Conservation (phyloP, 53 echinoderm and acorn worm genomes). For the Echinometra lucunter region DNA sequence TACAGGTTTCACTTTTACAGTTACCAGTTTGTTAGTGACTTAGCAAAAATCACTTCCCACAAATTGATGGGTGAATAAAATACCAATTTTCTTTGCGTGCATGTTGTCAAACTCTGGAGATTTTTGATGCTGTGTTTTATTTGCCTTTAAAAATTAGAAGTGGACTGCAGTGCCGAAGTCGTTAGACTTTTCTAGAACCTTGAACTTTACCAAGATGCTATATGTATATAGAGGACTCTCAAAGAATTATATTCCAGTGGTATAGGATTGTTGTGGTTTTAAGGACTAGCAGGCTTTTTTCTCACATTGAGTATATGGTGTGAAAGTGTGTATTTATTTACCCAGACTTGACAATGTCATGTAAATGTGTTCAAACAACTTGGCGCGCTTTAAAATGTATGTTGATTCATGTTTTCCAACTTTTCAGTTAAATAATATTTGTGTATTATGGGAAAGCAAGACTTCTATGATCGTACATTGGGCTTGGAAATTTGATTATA, state of each 20-base stretch:
- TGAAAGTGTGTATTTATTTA: neutral
- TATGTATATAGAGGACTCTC: neutral
- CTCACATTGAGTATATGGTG: neutral
- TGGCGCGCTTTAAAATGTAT: no score
- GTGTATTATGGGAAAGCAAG: neutral
- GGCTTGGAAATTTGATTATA: neutral
- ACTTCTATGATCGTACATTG: neutral
- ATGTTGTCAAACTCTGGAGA: no score
- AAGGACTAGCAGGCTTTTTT: neutral
- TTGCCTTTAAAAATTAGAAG: neutral
- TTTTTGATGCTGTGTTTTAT: neutral
- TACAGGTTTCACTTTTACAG: no score
- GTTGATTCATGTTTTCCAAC: neutral
- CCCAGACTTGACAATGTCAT: neutral
- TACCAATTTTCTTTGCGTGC: no score
- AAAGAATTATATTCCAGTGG: neutral
- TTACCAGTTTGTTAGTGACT: no score
- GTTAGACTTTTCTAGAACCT: neutral
- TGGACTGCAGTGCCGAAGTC: neutral
- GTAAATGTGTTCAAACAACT: neutral
- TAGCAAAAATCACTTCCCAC: no score
- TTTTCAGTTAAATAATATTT: neutral
- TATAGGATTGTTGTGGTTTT: neutral
- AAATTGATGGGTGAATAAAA: no score
- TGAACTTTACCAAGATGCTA: neutral